Base-by-base conservation (phyloP, 1,140 invertebrate genomes). In the Pectinophora gossypiella region DNA sequence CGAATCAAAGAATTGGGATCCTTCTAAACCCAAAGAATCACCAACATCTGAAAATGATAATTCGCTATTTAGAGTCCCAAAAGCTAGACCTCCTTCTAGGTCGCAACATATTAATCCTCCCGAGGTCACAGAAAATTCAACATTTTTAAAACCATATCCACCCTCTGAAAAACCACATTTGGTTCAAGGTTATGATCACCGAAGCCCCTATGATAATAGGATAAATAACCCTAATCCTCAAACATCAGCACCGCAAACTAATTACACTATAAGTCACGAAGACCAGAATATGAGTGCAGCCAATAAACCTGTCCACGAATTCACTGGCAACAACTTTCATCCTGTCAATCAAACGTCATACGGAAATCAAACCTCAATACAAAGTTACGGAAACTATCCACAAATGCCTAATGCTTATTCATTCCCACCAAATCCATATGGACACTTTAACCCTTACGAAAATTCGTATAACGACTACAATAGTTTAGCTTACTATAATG, bases 61-160 rank as follows among this genome's bases (percentile, higher is more conserved):
- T 20, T 88, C 89, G 6, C 86, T 91, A 1, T 93, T 93, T 63
- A 82, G 92, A 62, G 90, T 92, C 1, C 92, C 92, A 1, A 92
- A 90, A 73, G 91, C 91, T 2, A 88, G 91, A 63, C 91, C 91
- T 16, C 91, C 91, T 7, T 92, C 92, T 0, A 82, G 91, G 49
- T 90, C 90, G 3, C 87, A 89, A 51, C 73, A 79, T 22, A 54
- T 74, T 0, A 85, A 70, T 61, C 72, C 79, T n/a, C 71, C 81
- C 10, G 81, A 87, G 38, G 73, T 68, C 45, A 56, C 82, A 16
- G 84, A 86, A 51, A 81, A 81, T 52, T 82, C 88, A 1, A 90
- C 89, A 23, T 90, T 90, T 70, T 68, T 90, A 48, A 90, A 90
- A 76, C 89, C 89, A 2, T 90, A 82, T 59, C 89, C 89, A 16